Percentiles rank a stretch among this genome's conserved stretches.
Conservation (phyloP, 23 tunicate genomes). For the Styela plicata region DNA sequence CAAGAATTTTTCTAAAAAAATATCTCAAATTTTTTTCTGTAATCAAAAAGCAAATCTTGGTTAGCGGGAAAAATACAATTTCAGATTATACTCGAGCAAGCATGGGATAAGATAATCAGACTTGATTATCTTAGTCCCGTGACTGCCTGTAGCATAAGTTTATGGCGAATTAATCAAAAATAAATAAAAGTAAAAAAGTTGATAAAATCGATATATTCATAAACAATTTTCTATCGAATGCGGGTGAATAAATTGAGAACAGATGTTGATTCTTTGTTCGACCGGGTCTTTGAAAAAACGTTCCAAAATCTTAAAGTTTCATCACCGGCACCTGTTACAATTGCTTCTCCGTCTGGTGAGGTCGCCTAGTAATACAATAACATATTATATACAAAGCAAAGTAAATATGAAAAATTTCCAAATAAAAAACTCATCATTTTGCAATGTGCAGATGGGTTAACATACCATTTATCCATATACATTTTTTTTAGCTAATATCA, state of each 20-base stretch:
- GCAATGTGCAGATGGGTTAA: no score
- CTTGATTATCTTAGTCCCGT: background rate
- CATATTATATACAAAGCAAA: no score
- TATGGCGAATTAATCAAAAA: no score
- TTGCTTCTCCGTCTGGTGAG: constrained; percentile 93
- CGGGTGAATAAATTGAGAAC: constrained; percentile 86
- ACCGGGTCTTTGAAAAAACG: constrained; percentile 88
- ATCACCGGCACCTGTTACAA: constrained; percentile 98
- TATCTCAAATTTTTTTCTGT: background rate
- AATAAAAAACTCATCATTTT: no score
- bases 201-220: background rate
- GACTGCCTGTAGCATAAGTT: background rate
- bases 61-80: background rate
- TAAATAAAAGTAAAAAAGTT: no score
- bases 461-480: no score
- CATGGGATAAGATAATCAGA: background rate
- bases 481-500: no score
- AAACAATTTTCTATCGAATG: constrained; percentile 39
- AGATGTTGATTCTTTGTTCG: constrained; percentile 80
- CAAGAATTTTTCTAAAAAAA: background rate
- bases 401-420: no score
- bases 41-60: background rate
- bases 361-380: constrained; percentile 66
- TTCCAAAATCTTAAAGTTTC: constrained; percentile 98
- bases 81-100: background rate